These are phyloP conservation scores for Mastomys coucha DNA, from an alignment of 2,113 vertebrate genomes.

Conservation along the genomic window DNA sequence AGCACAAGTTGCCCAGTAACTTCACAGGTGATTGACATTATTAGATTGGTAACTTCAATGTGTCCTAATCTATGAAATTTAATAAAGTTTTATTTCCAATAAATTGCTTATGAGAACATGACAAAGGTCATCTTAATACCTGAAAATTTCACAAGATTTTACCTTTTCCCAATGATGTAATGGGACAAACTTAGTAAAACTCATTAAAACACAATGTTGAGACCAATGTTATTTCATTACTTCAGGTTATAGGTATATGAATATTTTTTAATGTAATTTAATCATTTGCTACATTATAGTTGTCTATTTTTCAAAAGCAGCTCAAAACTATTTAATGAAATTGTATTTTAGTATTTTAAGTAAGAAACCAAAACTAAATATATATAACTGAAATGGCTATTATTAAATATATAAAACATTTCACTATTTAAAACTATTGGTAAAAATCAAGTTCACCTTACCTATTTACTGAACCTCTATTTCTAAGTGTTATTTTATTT, in stretches of 20 bases:
- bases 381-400: neutral
- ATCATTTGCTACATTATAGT: neutral
- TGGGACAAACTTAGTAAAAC: neutral
- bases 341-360: neutral
- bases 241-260: neutral
- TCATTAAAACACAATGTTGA: neutral
- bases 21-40: neutral
- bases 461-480: neutral
- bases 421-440: neutral
- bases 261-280: neutral
- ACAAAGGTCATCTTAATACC: neutral
- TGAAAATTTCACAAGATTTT: neutral
- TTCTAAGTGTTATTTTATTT: neutral
- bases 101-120: neutral
- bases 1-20: neutral
- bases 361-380: neutral
- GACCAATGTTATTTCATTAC: neutral
- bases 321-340: neutral
- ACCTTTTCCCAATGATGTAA: neutral
- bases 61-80: neutral
- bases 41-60: neutral
- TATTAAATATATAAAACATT: neutral
- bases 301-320: neutral
- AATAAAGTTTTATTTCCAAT: neutral
- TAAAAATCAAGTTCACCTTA: conserved; percentile 20